These are phyloP conservation scores for Trichogramma evanescens DNA, from an alignment of 2,888 invertebrate species.

Conservation along the genomic window DNA sequence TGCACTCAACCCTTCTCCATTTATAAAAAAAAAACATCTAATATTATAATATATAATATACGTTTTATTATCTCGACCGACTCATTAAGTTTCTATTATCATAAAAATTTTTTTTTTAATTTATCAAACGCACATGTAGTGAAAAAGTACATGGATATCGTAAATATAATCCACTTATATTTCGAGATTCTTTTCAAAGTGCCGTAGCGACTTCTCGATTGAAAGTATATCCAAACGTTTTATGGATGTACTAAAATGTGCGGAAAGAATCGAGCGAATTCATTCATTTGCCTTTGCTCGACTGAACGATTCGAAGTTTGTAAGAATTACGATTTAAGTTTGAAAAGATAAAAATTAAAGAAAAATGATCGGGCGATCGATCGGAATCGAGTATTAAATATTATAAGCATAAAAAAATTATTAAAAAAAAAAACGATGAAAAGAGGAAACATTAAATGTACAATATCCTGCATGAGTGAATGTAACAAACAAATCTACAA, in stretches of 20 bases:
- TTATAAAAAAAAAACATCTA: constrained; percentile 1
- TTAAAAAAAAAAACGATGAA: neutral
- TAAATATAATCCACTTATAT: too few relatives aligned
- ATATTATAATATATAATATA: neutral
- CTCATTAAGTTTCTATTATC: constrained; percentile 1
- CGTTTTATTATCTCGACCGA: constrained; percentile 4
- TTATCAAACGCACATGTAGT: too few relatives aligned
- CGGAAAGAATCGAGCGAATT: too few relatives aligned
- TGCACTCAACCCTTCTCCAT: constrained; percentile 25
- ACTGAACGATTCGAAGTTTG: constrained; percentile 13
- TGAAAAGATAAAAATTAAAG: constrained; percentile 5
- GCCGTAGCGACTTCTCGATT: too few relatives aligned
- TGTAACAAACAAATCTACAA: constrained; percentile 9
- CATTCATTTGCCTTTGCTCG: too few relatives aligned
- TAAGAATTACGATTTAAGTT: constrained; percentile 23
- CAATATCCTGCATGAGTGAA: constrained; percentile 20
- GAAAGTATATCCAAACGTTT: constrained; percentile 2
- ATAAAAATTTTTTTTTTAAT: too few relatives aligned
- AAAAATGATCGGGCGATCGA: constrained; percentile 9
- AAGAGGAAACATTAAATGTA: neutral
- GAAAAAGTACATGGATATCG: too few relatives aligned
- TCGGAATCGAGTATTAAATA: constrained; percentile 8
- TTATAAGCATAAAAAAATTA: constrained; percentile 1
- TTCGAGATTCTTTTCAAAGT: too few relatives aligned
- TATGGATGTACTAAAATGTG: too few relatives aligned